These are phyloP conservation scores for Microcebus jonahi DNA, from an alignment of 2,113 vertebrate genomes.

Conservation along the genomic window DNA sequence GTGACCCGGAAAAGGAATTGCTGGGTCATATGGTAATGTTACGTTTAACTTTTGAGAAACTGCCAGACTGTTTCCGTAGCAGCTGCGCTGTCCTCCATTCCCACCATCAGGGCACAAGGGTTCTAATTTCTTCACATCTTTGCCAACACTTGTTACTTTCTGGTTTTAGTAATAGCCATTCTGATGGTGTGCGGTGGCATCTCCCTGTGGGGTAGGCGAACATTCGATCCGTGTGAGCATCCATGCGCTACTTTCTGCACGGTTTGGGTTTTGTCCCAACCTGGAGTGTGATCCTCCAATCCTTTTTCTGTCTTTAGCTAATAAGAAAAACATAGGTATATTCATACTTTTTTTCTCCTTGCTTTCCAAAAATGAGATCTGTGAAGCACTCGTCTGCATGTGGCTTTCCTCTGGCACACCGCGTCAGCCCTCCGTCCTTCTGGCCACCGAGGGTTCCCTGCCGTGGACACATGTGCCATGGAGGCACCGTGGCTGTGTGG, in stretches of 20 bases:
- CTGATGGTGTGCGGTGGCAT: no score
- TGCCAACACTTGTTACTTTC: no score
- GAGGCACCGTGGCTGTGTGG: not conserved
- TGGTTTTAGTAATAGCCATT: not conserved
- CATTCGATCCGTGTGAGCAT: no score
- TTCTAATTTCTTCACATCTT: not conserved
- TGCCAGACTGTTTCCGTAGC: not conserved
- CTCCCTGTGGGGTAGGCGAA: accelerated
- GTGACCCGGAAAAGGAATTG: no score
- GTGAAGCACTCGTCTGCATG: accelerated
- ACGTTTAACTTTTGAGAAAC: not conserved
- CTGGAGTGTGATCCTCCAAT: not conserved
- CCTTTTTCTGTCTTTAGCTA: not conserved
- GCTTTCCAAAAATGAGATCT: not conserved
- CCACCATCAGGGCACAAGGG: not conserved
- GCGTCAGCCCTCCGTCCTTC: not conserved
- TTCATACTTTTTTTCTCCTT: accelerated
- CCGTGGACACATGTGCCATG: not conserved
- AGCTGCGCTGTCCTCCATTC: no score
- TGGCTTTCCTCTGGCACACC: not conserved
- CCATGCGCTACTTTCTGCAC: not conserved
- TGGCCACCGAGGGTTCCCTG: not conserved
- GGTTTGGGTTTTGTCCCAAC: not conserved
- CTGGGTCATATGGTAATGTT: not conserved
- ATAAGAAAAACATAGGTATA: not conserved